Percentiles rank a stretch among this genome's conserved stretches.
These are phyloP conservation scores for Sarcophaga rosellei DNA, from an alignment of 2,888 invertebrate species.

Conservation along the genomic window DNA sequence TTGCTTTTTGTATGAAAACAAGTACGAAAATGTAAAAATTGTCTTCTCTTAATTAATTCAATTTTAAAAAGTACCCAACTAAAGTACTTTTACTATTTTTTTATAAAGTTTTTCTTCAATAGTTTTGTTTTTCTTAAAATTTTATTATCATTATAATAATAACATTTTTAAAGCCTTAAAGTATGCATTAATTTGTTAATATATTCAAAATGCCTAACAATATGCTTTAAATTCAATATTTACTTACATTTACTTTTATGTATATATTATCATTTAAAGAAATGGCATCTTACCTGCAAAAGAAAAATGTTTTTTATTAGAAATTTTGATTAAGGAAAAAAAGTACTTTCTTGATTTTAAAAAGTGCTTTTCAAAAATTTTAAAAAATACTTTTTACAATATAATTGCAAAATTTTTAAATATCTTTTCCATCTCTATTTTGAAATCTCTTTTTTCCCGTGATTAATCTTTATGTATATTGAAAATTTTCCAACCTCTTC, in stretches of 20 bases:
- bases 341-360: background rate
- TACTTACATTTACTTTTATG: background rate
- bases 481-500: background rate
- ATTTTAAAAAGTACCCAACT: no score
- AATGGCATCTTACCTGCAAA: background rate
- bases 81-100: no score
- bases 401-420: background rate
- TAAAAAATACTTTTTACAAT: conserved; percentile 54
- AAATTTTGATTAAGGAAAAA: no score
- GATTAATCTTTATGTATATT: conserved; percentile 5
- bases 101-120: no score
- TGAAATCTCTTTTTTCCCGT: conserved; percentile 9
- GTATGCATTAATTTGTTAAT: background rate
- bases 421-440: background rate
- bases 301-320: background rate
- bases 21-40: no score
- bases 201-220: background rate
- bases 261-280: background rate
- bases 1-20: no score
- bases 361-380: conserved; percentile 59
- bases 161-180: background rate
- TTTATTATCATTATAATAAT: no score
- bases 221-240: background rate
- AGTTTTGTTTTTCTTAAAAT: no score
- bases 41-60: no score